These are phyloP conservation scores for Nannoperca australis DNA, from an alignment of 2,797 vertebrate genomes.

Conservation along the genomic window DNA sequence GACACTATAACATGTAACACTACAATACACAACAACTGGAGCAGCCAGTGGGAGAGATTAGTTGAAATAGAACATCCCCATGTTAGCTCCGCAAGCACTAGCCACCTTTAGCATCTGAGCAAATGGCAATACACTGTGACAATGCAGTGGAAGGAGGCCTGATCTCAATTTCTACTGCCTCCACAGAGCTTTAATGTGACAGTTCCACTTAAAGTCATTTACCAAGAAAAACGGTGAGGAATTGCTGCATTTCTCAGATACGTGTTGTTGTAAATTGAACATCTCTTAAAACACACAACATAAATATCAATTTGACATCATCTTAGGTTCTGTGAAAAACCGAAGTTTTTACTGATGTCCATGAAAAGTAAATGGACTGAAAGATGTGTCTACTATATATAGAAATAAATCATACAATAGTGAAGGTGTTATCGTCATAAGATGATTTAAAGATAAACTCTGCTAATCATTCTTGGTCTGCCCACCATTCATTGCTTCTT, in stretches of 20 bases:
- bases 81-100: conserved; percentile 15
- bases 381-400: not conserved
- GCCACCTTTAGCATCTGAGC: conserved; percentile 14
- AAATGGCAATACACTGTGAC: not conserved
- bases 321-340: not conserved
- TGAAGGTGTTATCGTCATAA: not conserved
- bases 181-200: conserved; percentile 4
- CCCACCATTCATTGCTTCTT: conserved; percentile 25
- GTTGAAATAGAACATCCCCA: not conserved
- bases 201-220: not conserved
- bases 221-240: not conserved
- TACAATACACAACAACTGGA: not conserved
- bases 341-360: not conserved
- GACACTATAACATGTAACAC: not conserved
- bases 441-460: conserved; percentile 20
- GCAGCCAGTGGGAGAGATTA: not conserved
- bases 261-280: not conserved
- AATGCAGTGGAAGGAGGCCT: not conserved
- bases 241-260: not conserved
- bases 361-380: not conserved
- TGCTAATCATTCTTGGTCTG: conserved; percentile 32
- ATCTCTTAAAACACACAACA: not conserved
- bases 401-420: not conserved
- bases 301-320: not conserved
- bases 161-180: not conserved